Conservation (phyloP, 2,797 vertebrate genomes). For the Chaetodon trifasciatus region DNA sequence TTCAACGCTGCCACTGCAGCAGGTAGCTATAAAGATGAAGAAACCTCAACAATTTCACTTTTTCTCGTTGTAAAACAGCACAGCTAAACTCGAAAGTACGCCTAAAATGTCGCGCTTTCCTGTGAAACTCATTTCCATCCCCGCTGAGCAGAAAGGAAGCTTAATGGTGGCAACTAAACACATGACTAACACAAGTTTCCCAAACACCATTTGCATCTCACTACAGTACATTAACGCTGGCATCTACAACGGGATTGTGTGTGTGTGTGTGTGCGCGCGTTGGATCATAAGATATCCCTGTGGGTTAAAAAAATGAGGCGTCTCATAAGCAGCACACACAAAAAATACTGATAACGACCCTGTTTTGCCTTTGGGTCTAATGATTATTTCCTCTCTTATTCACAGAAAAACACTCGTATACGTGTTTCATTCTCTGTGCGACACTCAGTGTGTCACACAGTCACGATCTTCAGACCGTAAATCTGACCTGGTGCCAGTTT, state of each 20-base stretch:
- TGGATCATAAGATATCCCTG: background rate
- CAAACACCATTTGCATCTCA: constrained; percentile 55
- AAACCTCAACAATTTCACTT: constrained; percentile 2
- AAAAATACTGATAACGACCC: background rate
- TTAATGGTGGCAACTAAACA: constrained; percentile 51
- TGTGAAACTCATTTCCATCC: constrained; percentile 42
- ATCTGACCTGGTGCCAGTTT: constrained; percentile 4
- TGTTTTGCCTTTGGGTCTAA: background rate
- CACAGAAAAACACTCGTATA: constrained; percentile 1
- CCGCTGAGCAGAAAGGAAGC: constrained; percentile 35
- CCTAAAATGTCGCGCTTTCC: background rate
- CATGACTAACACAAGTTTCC: constrained; percentile 41
- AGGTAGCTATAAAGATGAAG: background rate
- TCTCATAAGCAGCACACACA: background rate
- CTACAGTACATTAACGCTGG: constrained; percentile 61
- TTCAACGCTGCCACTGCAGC: background rate
- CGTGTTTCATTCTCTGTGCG: background rate
- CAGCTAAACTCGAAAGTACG: background rate
- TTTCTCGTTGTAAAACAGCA: background rate
- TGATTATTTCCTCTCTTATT: background rate
- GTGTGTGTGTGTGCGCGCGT: constrained; percentile 19
- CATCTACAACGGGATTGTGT: constrained; percentile 17
- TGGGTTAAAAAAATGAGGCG: constrained; percentile 14
- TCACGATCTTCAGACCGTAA: background rate
- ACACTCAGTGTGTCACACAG: background rate